Percentiles rank a stretch among this genome's conserved stretches.
Conservation (phyloP, 37 sponge, comb jelly and placozoan genomes). For the Cliona cf. orientalis region DNA sequence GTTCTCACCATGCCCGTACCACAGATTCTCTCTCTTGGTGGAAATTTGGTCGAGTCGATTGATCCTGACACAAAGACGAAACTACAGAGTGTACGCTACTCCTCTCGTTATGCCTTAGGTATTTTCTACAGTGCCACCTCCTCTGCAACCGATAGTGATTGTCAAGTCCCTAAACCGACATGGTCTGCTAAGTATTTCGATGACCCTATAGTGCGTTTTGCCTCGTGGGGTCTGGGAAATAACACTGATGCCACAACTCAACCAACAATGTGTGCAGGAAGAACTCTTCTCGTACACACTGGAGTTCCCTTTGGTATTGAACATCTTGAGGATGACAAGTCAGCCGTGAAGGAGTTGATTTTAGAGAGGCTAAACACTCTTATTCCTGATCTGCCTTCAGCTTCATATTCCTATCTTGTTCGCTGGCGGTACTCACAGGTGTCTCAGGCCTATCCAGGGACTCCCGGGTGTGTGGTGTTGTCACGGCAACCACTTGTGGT, state of each 20-base stretch:
- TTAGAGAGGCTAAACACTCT: conserved; percentile 1
- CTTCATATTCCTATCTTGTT: conserved; percentile 37
- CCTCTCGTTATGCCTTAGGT: conserved; percentile 69
- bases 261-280: not conserved
- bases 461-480: conserved; percentile 46
- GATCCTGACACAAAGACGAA: conserved; percentile 3
- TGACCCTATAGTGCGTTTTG: conserved; percentile 46
- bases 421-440: conserved; percentile 72
- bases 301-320: conserved; percentile 60
- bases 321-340: conserved; percentile 37
- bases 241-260: not conserved
- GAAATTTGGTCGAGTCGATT: conserved; percentile 5
- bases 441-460: conserved; percentile 7
- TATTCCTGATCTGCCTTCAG: conserved; percentile 41
- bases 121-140: conserved; percentile 34
- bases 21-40: conserved; percentile 35
- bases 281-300: conserved; percentile 48
- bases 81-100: conserved; percentile 40
- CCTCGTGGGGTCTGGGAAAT: conserved; percentile 45
- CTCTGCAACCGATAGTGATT: not conserved
- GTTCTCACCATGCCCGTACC: conserved; percentile 68
- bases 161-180: not conserved
- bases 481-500: conserved; percentile 50
- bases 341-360: conserved; percentile 21
- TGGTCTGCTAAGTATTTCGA: conserved; percentile 68